Evolutionary conservation across 1,140 invertebrate species (phyloP).

Genomic region (Fopius arisanus): DNA sequence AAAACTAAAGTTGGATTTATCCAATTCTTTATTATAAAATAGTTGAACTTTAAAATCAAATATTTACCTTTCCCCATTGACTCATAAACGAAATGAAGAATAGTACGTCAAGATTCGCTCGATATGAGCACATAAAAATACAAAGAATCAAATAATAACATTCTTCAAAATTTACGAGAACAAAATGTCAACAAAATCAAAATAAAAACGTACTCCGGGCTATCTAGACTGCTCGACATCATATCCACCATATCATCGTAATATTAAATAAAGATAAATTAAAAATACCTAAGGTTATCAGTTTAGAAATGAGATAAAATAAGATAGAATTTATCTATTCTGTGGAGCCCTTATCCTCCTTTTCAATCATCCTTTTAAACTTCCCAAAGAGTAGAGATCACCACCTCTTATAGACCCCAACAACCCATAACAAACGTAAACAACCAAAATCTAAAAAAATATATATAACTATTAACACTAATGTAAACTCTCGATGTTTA

Average conservation of each 20-base stretch:
- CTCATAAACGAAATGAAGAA: not conserved
- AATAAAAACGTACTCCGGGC: not conserved
- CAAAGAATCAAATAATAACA: not conserved
- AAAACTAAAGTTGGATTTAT: not conserved
- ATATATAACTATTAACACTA: constrained; percentile 30
- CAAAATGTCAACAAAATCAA: not conserved
- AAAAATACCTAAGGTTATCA: constrained; percentile 19
- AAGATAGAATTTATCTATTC: constrained; percentile 49
- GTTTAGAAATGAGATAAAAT: constrained; percentile 40
- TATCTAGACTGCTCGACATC: not conserved
- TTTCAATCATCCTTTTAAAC: constrained; percentile 42
- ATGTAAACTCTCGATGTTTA: constrained; percentile 40
- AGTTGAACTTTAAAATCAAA: not conserved
- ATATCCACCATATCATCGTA: constrained; percentile 52
- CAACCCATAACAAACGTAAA: not conserved
- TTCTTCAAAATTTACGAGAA: not conserved
- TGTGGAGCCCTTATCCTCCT: constrained; percentile 28
- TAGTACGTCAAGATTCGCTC: not conserved
- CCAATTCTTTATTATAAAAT: not conserved
- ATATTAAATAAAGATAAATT: constrained; percentile 20
- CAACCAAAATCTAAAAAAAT: constrained; percentile 12
- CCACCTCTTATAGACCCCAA: not conserved
- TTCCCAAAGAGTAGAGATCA: constrained; percentile 33
- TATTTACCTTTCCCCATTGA: not conserved
- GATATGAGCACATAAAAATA: not conserved